Percentiles rank a stretch among this genome's conserved stretches.
Evolutionary conservation across 2,888 invertebrate species (phyloP).

Genomic region (Mantis religiosa): DNA sequence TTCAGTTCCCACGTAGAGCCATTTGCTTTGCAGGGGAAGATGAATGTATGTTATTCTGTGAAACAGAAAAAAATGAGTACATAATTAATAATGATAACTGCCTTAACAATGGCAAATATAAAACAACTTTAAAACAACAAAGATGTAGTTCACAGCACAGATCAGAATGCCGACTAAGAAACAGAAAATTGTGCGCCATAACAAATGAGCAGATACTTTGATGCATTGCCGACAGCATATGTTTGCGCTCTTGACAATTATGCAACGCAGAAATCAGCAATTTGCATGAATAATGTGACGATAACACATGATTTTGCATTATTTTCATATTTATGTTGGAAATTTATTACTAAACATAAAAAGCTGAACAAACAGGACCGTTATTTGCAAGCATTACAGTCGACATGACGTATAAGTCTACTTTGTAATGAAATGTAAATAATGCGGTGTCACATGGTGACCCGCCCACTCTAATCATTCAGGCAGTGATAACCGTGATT

Average conservation of each 20-base stretch:
- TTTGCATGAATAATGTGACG: no score
- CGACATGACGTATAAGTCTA: background rate
- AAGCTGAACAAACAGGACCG: background rate
- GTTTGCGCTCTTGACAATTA: background rate
- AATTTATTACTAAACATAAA: background rate
- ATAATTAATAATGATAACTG: background rate
- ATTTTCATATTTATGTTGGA: background rate
- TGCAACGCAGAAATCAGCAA: no score
- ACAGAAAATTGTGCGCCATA: background rate
- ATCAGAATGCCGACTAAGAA: background rate
- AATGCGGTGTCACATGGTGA: background rate
- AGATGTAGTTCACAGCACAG: no score
- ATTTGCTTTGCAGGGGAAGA: slow-evolving; percentile 95
- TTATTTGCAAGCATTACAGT: background rate
- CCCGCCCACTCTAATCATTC: no score
- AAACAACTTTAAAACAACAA: background rate
- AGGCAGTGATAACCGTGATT: no score
- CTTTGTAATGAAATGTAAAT: background rate
- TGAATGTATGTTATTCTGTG: slow-evolving; percentile 89
- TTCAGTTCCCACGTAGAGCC: slow-evolving; percentile 98
- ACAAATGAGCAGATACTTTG: background rate
- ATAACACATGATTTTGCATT: background rate
- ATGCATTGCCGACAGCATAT: no score
- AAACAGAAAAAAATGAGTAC: slow-evolving; percentile 34
- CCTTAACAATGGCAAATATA: background rate